A percentile compares a stretch with the other conserved stretches of the same genome.
Evolutionary conservation across 1,140 invertebrate species (phyloP).

Genomic region (Mercenaria mercenaria): DNA sequence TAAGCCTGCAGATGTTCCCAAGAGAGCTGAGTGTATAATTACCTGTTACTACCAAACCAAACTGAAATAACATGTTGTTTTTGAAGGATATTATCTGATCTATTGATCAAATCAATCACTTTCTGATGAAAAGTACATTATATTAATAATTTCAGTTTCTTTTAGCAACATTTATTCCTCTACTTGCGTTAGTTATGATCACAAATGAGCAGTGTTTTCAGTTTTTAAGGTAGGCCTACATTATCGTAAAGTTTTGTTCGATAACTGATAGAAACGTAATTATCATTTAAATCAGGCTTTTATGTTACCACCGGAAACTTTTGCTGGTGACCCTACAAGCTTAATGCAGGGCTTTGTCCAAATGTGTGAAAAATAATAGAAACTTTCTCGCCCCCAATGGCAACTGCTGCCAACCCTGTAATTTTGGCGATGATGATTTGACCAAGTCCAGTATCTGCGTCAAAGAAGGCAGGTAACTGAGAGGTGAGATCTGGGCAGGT

Average conservation of each 20-base stretch:
- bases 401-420: slow-evolving; percentile 19
- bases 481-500: slow-evolving; percentile 33
- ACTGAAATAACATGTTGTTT: too few species aligned
- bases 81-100: too few species aligned
- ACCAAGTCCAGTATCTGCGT: background rate
- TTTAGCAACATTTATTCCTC: too few species aligned
- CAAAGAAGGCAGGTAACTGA: slow-evolving; percentile 43
- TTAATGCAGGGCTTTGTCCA: slow-evolving; percentile 18
- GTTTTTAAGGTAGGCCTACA: too few species aligned
- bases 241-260: too few species aligned
- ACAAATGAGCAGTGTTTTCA: too few species aligned
- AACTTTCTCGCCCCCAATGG: background rate
- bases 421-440: background rate
- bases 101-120: too few species aligned
- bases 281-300: background rate
- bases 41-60: too few species aligned
- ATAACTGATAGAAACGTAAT: background rate
- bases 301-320: slow-evolving; percentile 7
- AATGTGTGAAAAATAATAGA: slow-evolving; percentile 42
- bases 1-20: background rate
- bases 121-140: too few species aligned
- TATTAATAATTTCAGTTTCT: too few species aligned
- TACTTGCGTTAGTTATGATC: too few species aligned
- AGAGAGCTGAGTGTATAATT: too few species aligned
- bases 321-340: background rate